A percentile compares a stretch with the other conserved stretches of the same genome.
Evolutionary conservation across 2,797 vertebrate genomes (phyloP).

Genomic region (Pelobates cultripes): DNA sequence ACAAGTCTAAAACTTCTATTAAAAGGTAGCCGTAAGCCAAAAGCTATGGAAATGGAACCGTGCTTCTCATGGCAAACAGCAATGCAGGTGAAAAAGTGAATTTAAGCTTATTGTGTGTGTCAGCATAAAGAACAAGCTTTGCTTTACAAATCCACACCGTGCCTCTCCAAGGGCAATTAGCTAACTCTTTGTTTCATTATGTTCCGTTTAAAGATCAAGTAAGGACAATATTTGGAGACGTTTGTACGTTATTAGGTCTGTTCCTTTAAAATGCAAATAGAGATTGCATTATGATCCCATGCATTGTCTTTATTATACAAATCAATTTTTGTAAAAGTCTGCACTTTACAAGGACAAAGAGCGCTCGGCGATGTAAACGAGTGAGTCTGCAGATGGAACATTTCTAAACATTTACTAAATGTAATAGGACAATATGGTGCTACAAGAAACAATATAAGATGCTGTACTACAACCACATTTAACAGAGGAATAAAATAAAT

Average conservation of each 20-base stretch:
- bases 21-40: no score
- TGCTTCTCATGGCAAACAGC: no score
- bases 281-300: constrained; percentile 34
- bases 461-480: constrained; percentile 39
- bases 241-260: constrained; percentile 22
- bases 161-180: not conserved
- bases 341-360: constrained; percentile 50
- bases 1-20: no score
- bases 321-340: constrained; percentile 49
- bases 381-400: constrained; percentile 22
- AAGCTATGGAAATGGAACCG: no score
- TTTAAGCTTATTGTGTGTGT: not conserved
- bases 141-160: not conserved
- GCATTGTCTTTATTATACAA: constrained; percentile 43
- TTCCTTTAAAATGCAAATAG: constrained; percentile 48
- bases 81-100: no score
- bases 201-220: constrained; percentile 4
- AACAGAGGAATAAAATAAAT: not conserved
- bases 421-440: constrained; percentile 37
- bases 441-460: constrained; percentile 44
- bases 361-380: not conserved
- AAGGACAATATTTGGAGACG: constrained; percentile 33
- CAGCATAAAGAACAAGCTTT: not conserved
- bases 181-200: constrained; percentile 5
- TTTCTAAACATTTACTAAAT: constrained; percentile 31